Evolutionary conservation across 2,888 invertebrate species (phyloP).

Genomic region (Noctua comes): DNA sequence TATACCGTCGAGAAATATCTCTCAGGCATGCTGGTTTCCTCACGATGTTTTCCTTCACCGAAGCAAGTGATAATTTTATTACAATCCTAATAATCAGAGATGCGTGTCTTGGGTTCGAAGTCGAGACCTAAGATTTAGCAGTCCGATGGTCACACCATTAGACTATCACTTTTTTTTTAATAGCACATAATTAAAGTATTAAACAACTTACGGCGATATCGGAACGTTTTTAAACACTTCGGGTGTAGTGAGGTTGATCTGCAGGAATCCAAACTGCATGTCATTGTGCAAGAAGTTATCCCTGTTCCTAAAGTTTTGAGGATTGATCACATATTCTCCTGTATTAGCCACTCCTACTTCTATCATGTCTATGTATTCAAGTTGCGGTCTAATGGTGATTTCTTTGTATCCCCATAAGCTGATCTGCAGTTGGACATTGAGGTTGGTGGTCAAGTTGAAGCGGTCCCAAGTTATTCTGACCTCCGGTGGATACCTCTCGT

Average conservation of each 20-base stretch:
- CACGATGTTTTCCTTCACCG: too few species aligned
- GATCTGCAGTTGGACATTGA: conserved; percentile 94
- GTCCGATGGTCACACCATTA: too few species aligned
- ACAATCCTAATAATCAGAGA: too few species aligned
- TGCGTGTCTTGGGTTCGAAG: too few species aligned
- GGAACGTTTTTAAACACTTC: conserved; percentile 91
- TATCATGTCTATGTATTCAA: conserved; percentile 94
- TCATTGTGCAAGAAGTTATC: conserved; percentile 93
- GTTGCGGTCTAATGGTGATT: conserved; percentile 94
- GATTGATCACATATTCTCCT: conserved; percentile 93
- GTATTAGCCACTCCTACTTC: conserved; percentile 92
- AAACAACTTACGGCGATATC: conserved; percentile 93
- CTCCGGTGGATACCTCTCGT: conserved; percentile 93
- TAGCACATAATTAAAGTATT: background rate
- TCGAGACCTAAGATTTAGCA: too few species aligned
- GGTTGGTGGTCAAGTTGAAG: conserved; percentile 95
- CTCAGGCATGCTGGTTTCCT: too few species aligned
- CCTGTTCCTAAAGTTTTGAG: conserved; percentile 92
- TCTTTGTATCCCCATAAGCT: conserved; percentile 97
- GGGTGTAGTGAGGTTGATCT: conserved; percentile 96
- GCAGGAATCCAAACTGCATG: conserved; percentile 96
- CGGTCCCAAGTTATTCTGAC: conserved; percentile 96
- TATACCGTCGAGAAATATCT: too few species aligned
- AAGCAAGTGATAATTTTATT: too few species aligned
- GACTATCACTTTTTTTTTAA: too few species aligned